A percentile compares a stretch with the other conserved stretches of the same genome.
Evolutionary conservation across 2,113 vertebrate genomes (phyloP).

Genomic region (Embiotoca jacksoni): DNA sequence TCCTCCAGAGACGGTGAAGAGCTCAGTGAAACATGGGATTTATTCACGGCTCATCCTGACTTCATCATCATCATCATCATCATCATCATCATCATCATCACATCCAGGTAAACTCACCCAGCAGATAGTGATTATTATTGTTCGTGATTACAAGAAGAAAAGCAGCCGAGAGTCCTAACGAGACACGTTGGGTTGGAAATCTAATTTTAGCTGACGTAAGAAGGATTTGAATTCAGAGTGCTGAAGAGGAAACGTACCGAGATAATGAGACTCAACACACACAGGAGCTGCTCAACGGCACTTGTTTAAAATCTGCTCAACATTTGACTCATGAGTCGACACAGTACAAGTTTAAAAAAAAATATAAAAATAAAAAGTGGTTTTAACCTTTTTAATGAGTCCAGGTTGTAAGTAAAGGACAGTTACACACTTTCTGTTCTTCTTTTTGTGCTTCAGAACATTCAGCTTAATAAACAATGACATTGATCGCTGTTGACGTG

Average conservation of each 20-base stretch:
- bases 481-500: too few species aligned
- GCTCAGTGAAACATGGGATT: constrained; percentile 24
- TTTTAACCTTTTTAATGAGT: too few species aligned
- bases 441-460: too few species aligned
- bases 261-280: constrained; percentile 40
- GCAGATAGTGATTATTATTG: background rate
- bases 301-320: too few species aligned
- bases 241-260: constrained; percentile 15
- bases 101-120: constrained; percentile 51
- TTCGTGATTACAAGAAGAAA: background rate
- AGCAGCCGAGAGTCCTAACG: background rate
- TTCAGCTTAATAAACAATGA: too few species aligned
- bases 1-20: background rate
- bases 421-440: too few species aligned
- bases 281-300: background rate
- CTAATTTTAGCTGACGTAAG: constrained; percentile 63
- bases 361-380: too few species aligned
- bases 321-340: too few species aligned
- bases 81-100: constrained; percentile 24
- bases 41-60: constrained; percentile 20
- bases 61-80: constrained; percentile 19
- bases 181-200: constrained; percentile 16
- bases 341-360: too few species aligned
- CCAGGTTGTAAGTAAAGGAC: too few species aligned
- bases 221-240: constrained; percentile 63